A percentile compares a stretch with the other conserved stretches of the same genome.
Evolutionary conservation across 2,888 invertebrate genomes (phyloP).

Genomic region (Polietes domitor): DNA sequence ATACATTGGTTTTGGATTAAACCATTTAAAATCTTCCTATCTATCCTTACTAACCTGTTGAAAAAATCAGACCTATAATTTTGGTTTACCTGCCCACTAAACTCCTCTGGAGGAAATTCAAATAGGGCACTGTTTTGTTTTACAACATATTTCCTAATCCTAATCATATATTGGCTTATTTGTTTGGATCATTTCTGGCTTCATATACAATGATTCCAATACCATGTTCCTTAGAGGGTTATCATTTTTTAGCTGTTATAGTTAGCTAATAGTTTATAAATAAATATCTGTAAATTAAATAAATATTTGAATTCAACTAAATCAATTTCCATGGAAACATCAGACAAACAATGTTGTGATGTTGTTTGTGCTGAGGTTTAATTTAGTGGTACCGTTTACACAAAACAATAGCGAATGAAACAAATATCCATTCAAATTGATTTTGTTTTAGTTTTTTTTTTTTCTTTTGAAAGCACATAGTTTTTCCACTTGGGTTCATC

Average conservation of each 20-base stretch:
- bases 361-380: background rate
- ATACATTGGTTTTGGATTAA: no score
- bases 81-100: no score
- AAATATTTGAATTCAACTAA: background rate
- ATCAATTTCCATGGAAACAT: background rate
- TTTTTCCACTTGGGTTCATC: conserved; percentile 33
- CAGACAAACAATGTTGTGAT: background rate
- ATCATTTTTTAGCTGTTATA: background rate
- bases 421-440: conserved; percentile 15
- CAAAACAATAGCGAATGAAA: background rate
- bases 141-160: no score
- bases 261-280: background rate
- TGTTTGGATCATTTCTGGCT: no score
- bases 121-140: no score
- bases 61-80: no score
- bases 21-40: no score
- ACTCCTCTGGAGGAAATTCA: no score
- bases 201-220: no score
- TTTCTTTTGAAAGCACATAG: no score
- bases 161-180: no score
- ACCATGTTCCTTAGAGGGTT: background rate
- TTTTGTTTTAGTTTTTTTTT: conserved; percentile 1
- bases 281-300: background rate
- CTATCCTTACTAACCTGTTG: no score
- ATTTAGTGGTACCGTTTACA: background rate